phyloP scores from a whole-genome alignment of 1,140 invertebrate species.

The Pemphigus obesinymphae region DNA sequence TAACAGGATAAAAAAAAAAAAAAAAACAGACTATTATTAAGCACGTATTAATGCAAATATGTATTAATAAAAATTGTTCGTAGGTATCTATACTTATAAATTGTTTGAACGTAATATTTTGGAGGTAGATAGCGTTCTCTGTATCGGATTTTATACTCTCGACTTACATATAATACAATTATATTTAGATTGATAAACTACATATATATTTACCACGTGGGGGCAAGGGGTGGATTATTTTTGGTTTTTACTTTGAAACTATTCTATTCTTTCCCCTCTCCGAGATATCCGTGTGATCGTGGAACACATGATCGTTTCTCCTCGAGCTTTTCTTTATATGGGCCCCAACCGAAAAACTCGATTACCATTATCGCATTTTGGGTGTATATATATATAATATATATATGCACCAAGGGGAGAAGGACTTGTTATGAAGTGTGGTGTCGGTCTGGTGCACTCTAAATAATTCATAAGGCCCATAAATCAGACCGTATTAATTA shows the following conservation, averaged over 20 bases:
- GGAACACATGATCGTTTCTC: constrained; percentile 4
- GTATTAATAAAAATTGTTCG: no score
- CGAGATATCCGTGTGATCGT: neutral
- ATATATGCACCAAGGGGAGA: neutral
- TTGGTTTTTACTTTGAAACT: neutral
- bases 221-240: no score
- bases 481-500: constrained; percentile 40
- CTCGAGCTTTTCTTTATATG: constrained; percentile 8
- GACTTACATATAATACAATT: no score
- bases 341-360: neutral
- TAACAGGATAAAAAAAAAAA: no score
- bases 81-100: no score
- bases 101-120: neutral
- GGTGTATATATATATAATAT: neutral
- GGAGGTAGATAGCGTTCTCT: constrained; percentile 13
- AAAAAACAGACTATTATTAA: no score
- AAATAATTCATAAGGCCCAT: constrained; percentile 40
- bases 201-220: no score
- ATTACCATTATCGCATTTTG: constrained; percentile 25
- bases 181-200: no score
- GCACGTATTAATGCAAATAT: no score
- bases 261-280: no score
- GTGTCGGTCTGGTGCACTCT: constrained; percentile 33
- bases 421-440: constrained; percentile 25
- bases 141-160: no score